Base-by-base conservation (phyloP, 2,797 vertebrate genomes). In the Bradypus variegatus region DNA sequence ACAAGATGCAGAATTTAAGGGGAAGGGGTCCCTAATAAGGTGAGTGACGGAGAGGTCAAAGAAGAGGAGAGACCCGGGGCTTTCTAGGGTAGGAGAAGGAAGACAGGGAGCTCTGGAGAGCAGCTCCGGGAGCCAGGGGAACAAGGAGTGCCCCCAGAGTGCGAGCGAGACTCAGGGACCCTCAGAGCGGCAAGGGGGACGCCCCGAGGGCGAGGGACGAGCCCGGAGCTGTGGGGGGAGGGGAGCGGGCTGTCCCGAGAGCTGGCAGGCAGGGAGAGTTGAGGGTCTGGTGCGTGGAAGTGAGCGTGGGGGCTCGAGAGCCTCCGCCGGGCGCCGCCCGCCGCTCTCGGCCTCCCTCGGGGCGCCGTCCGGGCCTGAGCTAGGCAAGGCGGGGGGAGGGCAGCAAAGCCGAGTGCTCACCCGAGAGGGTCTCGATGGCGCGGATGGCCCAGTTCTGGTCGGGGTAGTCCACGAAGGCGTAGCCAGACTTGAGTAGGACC, bases 401-500 rank as follows among this genome's bases (percentile, higher is more conserved):
- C 90, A 90, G 2, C 70, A 25, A 90, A 64, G 53, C 83, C 45
- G 31, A 67, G 76, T 90, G 90, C 98, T 98, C 97, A 99, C 98
- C 98, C 96, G 98, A 98, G 95, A 99, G 98, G 97, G 97, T 97
- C 97, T 99, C 98, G 97, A 99, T 98, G 95, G 98, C 98, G 97
- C 98, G 98, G 96, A 98, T 98, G 98, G 98, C 98, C 98, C 98
- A 98, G 97, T 98, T 99, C 96, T 98, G 98, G 97, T 99, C 98
- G 83, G 98, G 98, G 96, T 98, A 99, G 98, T 98, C 98, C 97
- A 99, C 98, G 97, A 99, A 99, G 97, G 98, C 98, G 98, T 99
- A 99, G 97, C 98, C 98, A 94, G 98, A 98, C 98, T 99, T 99
- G 93, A 99, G 98, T 72, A 98, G 97, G 97, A 99, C 97, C 98